phyloP scores from a whole-genome alignment of 2,113 vertebrate species.

The Mesitornis unicolor region DNA sequence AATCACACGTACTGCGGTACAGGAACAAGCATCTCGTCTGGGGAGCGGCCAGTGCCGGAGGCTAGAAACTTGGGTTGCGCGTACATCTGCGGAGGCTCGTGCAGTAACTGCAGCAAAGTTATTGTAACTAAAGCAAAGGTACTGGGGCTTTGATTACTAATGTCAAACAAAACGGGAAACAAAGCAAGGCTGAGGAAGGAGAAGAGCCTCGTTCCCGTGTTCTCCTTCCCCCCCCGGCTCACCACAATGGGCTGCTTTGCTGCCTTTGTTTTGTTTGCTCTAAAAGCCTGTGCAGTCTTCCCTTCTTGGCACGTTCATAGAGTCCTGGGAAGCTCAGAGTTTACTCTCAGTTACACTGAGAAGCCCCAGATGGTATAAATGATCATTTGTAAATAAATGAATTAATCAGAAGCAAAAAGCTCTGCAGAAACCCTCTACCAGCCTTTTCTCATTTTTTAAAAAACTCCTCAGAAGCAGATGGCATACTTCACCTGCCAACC shows the following conservation, averaged over 20 bases:
- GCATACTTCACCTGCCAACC: not conserved
- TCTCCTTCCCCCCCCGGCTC: not conserved
- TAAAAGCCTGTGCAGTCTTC: constrained; percentile 20
- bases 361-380: constrained; percentile 56
- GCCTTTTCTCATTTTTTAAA: not conserved
- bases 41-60: constrained; percentile 54
- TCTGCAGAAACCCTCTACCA: not conserved
- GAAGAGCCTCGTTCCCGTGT: not conserved
- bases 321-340: constrained; percentile 62
- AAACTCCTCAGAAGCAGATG: not conserved
- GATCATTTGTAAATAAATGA: constrained; percentile 57
- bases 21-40: constrained; percentile 51
- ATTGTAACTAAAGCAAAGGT: constrained; percentile 69
- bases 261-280: constrained; percentile 67
- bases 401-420: constrained; percentile 20
- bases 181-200: constrained; percentile 40
- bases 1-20: constrained; percentile 42
- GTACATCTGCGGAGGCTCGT: constrained; percentile 32
- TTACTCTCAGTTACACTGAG: constrained; percentile 54
- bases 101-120: constrained; percentile 57
- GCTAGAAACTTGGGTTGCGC: constrained; percentile 44
- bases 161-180: constrained; percentile 61
- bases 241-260: not conserved
- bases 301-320: constrained; percentile 45
- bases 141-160: constrained; percentile 57